Base-by-base conservation (phyloP, 2,113 vertebrate species). In the Pica pica region DNA sequence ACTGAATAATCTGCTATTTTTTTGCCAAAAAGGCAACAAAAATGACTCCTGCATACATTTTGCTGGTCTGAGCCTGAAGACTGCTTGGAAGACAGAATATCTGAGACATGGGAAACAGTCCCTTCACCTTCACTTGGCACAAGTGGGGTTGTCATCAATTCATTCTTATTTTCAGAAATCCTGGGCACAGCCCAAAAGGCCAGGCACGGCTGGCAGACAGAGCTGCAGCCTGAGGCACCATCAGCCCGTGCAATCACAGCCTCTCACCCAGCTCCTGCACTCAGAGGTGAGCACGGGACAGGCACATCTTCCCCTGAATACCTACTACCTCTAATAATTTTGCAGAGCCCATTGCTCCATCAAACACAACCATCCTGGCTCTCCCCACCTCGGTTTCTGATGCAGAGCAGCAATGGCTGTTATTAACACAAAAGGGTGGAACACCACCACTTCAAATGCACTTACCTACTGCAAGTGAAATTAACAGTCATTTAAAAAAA, bases 381-480 rank as follows among this genome's bases (percentile, higher is more conserved):
- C 42, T 47, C 15, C 42, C 47, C 37, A 26, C 31, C 56, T 78
- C 1, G 0, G 22, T 11, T 65, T 52, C 76, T 19, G 12, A 83
- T 1, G 1, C 10, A 53, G 9, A 74, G 30, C 42, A 19, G 60
- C 49, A 59, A 55, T 0, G 10, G 30, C 57, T 37, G 85, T 33
- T 71, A 73, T 8, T 18, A 85, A 73, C 33, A 60, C 65, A 61
- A 77, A 68, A 50, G 21, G n/a, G 44, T 67, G 49, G 53, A 53
- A 39, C 42, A 22, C 31, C 35, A 44, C 31, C 46, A 63, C 21
- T 85, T 80, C 76, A 83, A 81, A 74, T 10, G 39, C 42, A 35
- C 53, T 93, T 89, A 84, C 73, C 69, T 67, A n/a, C 33, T 63
- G 19, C 44, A 91, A 86, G 50, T 61, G 28, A 83, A 95, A 93